Evolutionary conservation across 64 coral and sea anemone genomes (phyloP).

Genomic region (Acropora yongei): DNA sequence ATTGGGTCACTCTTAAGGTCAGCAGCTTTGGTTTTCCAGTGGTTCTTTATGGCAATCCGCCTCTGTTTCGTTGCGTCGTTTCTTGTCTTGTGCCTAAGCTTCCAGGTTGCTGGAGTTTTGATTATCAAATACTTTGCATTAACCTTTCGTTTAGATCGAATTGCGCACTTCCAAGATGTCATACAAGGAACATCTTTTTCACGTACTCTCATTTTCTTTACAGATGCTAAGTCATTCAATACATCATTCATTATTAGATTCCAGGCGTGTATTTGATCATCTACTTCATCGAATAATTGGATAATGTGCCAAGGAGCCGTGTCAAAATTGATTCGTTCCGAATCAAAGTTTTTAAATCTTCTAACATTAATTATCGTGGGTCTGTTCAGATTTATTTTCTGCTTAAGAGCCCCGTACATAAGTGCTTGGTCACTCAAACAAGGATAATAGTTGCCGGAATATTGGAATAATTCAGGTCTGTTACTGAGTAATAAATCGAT

Average conservation of each 20-base stretch:
- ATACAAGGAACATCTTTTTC: background rate
- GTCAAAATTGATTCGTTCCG: background rate
- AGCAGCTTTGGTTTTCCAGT: background rate
- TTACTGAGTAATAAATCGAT: too few species aligned
- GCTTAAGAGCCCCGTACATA: too few species aligned
- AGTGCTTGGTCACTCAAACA: too few species aligned
- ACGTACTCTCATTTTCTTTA: constrained; percentile 28
- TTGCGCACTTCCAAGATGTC: background rate
- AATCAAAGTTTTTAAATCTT: constrained; percentile 39
- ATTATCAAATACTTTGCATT: constrained; percentile 35
- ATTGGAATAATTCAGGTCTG: too few species aligned
- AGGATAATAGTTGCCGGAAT: too few species aligned
- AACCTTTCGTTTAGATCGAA: background rate
- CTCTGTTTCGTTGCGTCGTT: constrained; percentile 54
- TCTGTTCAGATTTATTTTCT: too few species aligned
- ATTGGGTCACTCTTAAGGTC: background rate
- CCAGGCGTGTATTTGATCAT: constrained; percentile 45
- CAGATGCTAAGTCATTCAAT: constrained; percentile 45
- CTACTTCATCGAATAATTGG: constrained; percentile 37
- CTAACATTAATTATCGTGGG: background rate
- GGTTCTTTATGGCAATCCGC: constrained; percentile 47
- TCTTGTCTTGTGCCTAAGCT: constrained; percentile 49
- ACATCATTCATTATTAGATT: constrained; percentile 43
- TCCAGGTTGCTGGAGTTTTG: constrained; percentile 32
- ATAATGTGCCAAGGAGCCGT: constrained; percentile 10